phyloP scores from a whole-genome alignment of 2,888 invertebrate species.

The Palloptera scutellata region DNA sequence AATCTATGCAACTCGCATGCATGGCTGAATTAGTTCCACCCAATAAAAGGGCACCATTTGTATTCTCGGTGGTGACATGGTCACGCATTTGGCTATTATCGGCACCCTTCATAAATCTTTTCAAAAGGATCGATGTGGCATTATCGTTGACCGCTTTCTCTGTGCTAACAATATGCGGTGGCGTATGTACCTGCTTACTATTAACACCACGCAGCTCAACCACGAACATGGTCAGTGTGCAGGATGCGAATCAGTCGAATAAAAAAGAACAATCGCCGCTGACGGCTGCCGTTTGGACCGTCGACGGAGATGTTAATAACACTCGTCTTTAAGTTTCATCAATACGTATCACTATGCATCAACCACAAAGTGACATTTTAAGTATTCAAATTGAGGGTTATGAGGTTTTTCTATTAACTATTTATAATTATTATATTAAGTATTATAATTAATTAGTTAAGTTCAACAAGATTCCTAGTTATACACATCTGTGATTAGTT shows the following conservation, averaged over 20 bases:
- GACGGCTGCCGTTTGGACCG: conserved; percentile 49
- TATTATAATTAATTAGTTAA: background rate
- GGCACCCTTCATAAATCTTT: conserved; percentile 63
- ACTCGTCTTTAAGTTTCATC: conserved; percentile 43
- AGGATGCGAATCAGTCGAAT: background rate
- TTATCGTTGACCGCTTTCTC: conserved; percentile 59
- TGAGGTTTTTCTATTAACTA: background rate
- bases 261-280: conserved; percentile 49
- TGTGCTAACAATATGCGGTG: conserved; percentile 57
- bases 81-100: conserved; percentile 61
- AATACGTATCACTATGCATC: background rate
- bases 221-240: background rate
- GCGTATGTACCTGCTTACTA: conserved; percentile 57
- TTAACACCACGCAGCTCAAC: conserved; percentile 47
- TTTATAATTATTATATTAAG: background rate
- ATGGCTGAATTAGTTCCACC: conserved; percentile 61
- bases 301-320: conserved; percentile 50
- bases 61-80: conserved; percentile 63
- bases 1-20: conserved; percentile 63
- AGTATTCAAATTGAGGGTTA: no score
- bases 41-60: conserved; percentile 58
- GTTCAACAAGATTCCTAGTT: background rate
- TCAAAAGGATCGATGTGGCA: conserved; percentile 58
- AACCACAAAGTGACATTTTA: background rate
- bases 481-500: conserved; percentile 26